Evolutionary conservation across 2,888 invertebrate genomes (phyloP), one percentile per base, ranked within the genome.

Genomic region (Apodemia zela): DNA sequence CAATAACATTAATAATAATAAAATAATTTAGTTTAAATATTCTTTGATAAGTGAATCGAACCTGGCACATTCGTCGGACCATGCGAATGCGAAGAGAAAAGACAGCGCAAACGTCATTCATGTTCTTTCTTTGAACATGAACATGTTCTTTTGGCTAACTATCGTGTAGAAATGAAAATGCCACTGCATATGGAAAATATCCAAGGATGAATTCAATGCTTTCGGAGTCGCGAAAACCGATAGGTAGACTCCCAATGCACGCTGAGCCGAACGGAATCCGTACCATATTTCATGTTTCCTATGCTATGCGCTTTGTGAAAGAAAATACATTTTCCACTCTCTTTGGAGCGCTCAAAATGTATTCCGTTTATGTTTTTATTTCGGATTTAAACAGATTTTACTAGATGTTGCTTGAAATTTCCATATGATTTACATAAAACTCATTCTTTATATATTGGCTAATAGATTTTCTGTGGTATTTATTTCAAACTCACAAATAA

Each of bases 241-340:
- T 87, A 85, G 82, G 82, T 81, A 77, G 79, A 78, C 75, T 82
- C 79, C 78, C 78, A 78, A 81, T 81, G 84, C 86, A 87, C 82
- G 82, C 81, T 82, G 86, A 88, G 84, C 87, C 87, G 78, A 81
- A 79, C 82, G 75, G 80, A 89, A 89, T 88, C 88, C 89, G 78
- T 75, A 83, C 86, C 82, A 88, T 90, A 89, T 89, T 88, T 90
- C 89, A 90, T 86, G 88, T 87, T 85, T 80, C 81, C 81, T 77
- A 79, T 85, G 87, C 84, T 89, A 85, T 88, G 85, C 87, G 87
- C 87, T 88, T 86, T 89, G 87, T 86, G 84, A 86, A 88, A 89
- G 89, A 87, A 88, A 89, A 88, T 88, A 87, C 85, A 89, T 90
- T 89, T 89, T 86, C 88, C 87, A 87, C 87, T 85, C 87, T 86